Evolutionary conservation across 2,888 invertebrate genomes (phyloP).

Genomic region (Acrobasis repandana): DNA sequence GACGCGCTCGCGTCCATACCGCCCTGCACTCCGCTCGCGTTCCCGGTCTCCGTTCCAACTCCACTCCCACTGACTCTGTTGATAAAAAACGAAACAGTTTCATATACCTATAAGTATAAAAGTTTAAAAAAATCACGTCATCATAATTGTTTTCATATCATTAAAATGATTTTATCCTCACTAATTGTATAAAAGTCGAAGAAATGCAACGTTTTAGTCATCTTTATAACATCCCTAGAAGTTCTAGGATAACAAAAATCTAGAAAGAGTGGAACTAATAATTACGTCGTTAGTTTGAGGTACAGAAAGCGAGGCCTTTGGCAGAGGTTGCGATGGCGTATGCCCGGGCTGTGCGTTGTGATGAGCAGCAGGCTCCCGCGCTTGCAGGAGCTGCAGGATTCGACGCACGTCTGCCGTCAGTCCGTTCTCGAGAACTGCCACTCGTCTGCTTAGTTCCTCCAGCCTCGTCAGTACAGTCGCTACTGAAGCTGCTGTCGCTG

Average conservation of each 20-base stretch:
- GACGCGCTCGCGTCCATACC: slow-evolving; percentile 51
- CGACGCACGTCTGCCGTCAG: slow-evolving; percentile 89
- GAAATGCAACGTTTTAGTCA: too few relatives aligned
- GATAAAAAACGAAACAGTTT: not conserved
- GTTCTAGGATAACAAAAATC: too few relatives aligned
- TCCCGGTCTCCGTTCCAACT: slow-evolving; percentile 65
- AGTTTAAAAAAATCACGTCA: not conserved
- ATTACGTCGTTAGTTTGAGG: slow-evolving; percentile 67
- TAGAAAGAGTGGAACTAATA: not conserved
- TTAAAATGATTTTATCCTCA: too few relatives aligned
- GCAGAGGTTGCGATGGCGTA: slow-evolving; percentile 66
- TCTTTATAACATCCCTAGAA: too few relatives aligned
- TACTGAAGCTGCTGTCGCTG: slow-evolving; percentile 67
- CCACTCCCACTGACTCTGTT: slow-evolving; percentile 68
- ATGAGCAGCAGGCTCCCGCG: slow-evolving; percentile 56
- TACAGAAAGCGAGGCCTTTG: slow-evolving; percentile 70
- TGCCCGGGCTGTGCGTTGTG: slow-evolving; percentile 59
- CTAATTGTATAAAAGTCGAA: too few relatives aligned
- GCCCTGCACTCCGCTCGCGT: slow-evolving; percentile 46
- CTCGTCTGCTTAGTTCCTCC: slow-evolving; percentile 86
- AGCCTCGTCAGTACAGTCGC: slow-evolving; percentile 85
- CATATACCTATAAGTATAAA: not conserved
- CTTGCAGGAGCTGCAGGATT: slow-evolving; percentile 86
- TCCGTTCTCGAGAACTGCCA: slow-evolving; percentile 88
- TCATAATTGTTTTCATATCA: too few relatives aligned